A percentile compares a stretch with the other conserved stretches of the same genome.
Conservation (phyloP, 2,797 vertebrate genomes). For the Taeniopygia guttata region DNA sequence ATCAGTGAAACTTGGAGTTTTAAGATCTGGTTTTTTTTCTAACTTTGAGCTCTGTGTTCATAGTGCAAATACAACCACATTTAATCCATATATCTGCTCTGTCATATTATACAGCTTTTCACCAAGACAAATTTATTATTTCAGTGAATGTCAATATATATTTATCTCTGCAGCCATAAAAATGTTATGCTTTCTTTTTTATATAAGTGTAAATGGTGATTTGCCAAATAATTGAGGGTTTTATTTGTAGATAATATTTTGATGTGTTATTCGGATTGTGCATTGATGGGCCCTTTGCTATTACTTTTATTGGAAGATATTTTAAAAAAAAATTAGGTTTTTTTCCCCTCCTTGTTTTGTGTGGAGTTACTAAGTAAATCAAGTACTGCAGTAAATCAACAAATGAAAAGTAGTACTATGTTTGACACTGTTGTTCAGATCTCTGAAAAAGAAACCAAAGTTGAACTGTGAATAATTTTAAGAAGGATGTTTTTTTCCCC, state of each 20-base stretch:
- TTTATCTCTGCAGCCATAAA: conserved; percentile 3
- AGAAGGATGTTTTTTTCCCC: accelerated
- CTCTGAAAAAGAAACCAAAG: background rate
- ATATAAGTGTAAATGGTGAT: background rate
- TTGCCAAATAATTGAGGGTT: conserved; percentile 6
- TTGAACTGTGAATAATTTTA: background rate
- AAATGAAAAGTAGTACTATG: background rate
- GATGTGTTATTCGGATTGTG: background rate
- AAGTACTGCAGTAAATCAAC: background rate
- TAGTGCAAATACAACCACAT: background rate
- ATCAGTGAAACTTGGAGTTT: background rate
- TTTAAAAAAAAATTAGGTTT: background rate
- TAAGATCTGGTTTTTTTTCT: background rate
- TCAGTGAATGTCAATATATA: background rate
- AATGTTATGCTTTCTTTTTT: background rate
- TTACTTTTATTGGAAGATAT: background rate
- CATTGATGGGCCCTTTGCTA: background rate
- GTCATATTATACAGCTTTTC: background rate
- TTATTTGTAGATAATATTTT: conserved; percentile 15
- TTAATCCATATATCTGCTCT: background rate
- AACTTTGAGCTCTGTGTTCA: background rate
- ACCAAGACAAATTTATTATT: background rate
- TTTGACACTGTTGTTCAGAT: background rate
- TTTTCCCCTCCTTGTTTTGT: background rate
- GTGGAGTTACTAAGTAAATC: background rate